phyloP scores from a whole-genome alignment of 2,888 invertebrate species.

The Acholoe squamosa region DNA sequence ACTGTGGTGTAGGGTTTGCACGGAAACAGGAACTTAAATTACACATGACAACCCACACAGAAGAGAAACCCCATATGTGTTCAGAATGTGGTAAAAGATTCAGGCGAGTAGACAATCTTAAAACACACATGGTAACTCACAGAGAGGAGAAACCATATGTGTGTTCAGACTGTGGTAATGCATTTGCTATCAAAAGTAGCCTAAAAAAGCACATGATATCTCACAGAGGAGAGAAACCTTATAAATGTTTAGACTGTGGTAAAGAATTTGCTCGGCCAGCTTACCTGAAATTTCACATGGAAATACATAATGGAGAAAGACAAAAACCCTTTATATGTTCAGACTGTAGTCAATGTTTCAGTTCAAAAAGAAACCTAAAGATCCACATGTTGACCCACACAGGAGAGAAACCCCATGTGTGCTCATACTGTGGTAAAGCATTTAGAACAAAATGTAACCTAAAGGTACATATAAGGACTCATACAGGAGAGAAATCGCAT shows the following conservation, averaged over 20 bases:
- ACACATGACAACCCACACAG: too few species aligned
- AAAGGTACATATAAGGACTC: not conserved
- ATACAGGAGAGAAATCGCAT: slow-evolving; percentile 30
- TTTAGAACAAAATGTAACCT: not conserved
- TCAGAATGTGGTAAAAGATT: too few species aligned
- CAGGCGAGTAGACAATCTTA: too few species aligned
- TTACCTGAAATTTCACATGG: too few species aligned
- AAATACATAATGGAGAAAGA: too few species aligned
- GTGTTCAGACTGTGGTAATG: slow-evolving; percentile 3
- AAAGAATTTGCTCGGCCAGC: too few species aligned
- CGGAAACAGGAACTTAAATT: too few species aligned
- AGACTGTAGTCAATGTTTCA: slow-evolving; percentile 34
- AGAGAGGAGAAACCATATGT: slow-evolving; percentile 3
- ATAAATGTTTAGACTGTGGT: slow-evolving; percentile 50
- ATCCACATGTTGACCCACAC: slow-evolving; percentile 46
- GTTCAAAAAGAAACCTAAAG: not conserved
- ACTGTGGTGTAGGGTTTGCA: too few species aligned
- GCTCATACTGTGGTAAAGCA: slow-evolving; percentile 15
- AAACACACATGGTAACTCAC: slow-evolving; percentile 17
- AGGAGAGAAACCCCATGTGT: slow-evolving; percentile 44
- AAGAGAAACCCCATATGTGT: too few species aligned
- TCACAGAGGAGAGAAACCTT: slow-evolving; percentile 57
- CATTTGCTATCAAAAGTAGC: not conserved
- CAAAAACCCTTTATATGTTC: slow-evolving; percentile 26
- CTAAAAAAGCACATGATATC: not conserved